Evolutionary conservation across 2,113 vertebrate genomes (phyloP).

Genomic region (Strix uralensis): DNA sequence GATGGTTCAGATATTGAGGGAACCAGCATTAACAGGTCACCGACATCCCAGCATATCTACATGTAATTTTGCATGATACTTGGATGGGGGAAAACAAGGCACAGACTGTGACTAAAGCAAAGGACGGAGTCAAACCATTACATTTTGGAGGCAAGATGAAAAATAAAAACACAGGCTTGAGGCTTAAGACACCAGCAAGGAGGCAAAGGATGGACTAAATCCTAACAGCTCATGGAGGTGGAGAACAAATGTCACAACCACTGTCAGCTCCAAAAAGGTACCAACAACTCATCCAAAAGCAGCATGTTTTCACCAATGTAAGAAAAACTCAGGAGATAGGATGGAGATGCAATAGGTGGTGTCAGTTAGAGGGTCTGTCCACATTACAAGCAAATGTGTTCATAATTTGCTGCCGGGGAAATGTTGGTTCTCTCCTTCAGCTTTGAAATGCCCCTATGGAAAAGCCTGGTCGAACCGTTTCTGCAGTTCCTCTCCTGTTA

Average conservation of each 20-base stretch:
- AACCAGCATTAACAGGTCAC: not conserved
- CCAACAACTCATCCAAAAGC: not conserved
- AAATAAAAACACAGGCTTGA: not conserved
- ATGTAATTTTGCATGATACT: not conserved
- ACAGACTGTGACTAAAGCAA: not conserved
- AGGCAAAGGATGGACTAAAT: not conserved
- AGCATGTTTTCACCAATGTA: rapidly evolving
- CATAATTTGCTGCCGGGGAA: not conserved
- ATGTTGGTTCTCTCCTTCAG: not conserved
- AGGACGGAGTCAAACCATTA: not conserved
- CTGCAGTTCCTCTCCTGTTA: not conserved
- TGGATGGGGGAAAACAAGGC: not conserved
- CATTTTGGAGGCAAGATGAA: not conserved
- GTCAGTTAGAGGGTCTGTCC: not conserved
- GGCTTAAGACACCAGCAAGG: not conserved
- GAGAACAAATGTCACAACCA: not conserved
- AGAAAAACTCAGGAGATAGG: not conserved
- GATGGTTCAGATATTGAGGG: not conserved
- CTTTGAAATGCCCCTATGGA: not conserved
- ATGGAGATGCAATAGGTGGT: not conserved
- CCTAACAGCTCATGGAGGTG: not conserved
- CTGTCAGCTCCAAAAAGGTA: not conserved
- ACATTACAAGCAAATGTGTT: not conserved
- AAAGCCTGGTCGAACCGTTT: not conserved
- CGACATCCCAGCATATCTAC: not conserved